These are phyloP conservation scores for Laterallus jamaicensis DNA, from an alignment of 2,113 vertebrate genomes.

Conservation along the genomic window DNA sequence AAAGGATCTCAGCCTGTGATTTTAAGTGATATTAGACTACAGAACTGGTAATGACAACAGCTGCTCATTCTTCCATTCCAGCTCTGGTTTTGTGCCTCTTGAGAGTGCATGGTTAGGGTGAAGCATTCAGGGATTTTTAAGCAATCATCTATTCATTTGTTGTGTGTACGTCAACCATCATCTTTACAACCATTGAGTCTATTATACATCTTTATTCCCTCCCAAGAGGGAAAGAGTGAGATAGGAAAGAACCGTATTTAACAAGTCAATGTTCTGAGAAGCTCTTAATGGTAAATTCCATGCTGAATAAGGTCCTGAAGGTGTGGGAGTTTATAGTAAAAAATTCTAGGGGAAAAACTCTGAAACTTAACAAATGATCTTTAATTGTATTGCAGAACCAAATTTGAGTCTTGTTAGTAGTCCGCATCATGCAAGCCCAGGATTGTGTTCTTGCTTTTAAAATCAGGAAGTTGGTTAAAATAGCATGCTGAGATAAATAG, in stretches of 20 bases:
- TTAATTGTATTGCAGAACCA: neutral
- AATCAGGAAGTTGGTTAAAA: neutral
- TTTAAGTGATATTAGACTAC: neutral
- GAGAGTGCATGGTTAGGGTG: neutral
- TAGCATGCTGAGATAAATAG: neutral
- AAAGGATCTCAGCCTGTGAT: neutral
- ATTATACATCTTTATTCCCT: neutral
- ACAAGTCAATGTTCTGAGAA: neutral
- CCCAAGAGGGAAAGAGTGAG: neutral
- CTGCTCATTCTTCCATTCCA: neutral
- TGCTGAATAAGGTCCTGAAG: neutral
- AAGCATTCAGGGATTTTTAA: neutral
- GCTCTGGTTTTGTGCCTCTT: neutral
- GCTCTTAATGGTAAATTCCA: neutral
- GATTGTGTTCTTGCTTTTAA: neutral
- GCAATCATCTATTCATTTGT: neutral
- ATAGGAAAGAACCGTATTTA: neutral
- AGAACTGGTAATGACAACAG: neutral
- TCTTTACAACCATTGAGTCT: neutral
- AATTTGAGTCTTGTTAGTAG: neutral
- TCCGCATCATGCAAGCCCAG: neutral
- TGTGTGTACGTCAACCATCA: rapidly evolving
- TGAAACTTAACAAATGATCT: neutral
- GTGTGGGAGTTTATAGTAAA: neutral
- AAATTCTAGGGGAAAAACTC: neutral